Evolutionary conservation across 2,113 vertebrate genomes (phyloP).

Genomic region (Clinocottus analis): DNA sequence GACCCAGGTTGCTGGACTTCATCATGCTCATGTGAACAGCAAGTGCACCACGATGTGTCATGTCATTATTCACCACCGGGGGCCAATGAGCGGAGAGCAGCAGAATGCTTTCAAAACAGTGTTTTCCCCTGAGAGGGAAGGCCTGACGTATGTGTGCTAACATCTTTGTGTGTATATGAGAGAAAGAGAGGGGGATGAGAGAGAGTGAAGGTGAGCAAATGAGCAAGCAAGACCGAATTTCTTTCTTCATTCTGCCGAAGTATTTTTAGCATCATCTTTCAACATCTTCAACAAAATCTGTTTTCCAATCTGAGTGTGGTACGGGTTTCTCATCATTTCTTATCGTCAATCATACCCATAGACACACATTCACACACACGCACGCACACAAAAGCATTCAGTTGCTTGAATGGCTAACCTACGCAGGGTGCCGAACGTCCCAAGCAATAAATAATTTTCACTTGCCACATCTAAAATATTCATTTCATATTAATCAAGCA

Average conservation of each 20-base stretch:
- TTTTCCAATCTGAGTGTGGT: slow-evolving; percentile 49
- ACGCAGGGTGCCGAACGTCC: slow-evolving; percentile 60
- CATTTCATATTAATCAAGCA: slow-evolving; percentile 67
- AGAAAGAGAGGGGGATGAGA: not conserved
- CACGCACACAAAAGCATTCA: slow-evolving; percentile 28
- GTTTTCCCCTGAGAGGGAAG: slow-evolving; percentile 52
- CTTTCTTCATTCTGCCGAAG: slow-evolving; percentile 65
- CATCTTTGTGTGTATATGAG: slow-evolving; percentile 23
- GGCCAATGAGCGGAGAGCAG: slow-evolving; percentile 65
- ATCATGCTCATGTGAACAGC: slow-evolving; percentile 74
- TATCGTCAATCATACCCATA: slow-evolving; percentile 16
- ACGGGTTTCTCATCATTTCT: slow-evolving; percentile 45
- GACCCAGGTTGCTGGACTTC: slow-evolving; percentile 64
- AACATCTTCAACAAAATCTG: slow-evolving; percentile 22
- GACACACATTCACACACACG: slow-evolving; percentile 24
- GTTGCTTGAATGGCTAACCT: slow-evolving; percentile 43
- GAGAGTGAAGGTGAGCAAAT: slow-evolving; percentile 54
- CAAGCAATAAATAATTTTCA: slow-evolving; percentile 67
- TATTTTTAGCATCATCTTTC: slow-evolving; percentile 76
- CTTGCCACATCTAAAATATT: slow-evolving; percentile 71
- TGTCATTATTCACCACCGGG: slow-evolving; percentile 76
- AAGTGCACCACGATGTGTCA: slow-evolving; percentile 69
- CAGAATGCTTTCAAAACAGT: slow-evolving; percentile 55
- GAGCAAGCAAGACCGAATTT: slow-evolving; percentile 56
- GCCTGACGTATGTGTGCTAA: slow-evolving; percentile 26